Evolutionary conservation across 1,140 invertebrate genomes (phyloP), one percentile per base, ranked within the genome.

Genomic region (Dendrolimus kikuchii): DNA sequence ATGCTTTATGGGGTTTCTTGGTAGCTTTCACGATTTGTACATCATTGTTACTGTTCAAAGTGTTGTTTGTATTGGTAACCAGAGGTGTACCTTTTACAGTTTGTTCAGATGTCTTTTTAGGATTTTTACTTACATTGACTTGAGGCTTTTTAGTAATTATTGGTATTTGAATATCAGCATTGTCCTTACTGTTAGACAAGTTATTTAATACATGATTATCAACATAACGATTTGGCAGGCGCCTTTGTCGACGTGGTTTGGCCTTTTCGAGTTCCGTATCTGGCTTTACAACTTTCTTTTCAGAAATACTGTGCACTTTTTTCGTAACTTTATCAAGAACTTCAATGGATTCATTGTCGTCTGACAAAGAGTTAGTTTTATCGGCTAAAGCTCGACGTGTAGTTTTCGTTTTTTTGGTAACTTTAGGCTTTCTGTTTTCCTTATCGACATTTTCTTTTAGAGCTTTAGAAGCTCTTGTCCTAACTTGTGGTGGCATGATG

Each of bases 301-400:
- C 7, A 40, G 42, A 6, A 39, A 9, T 36, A n/a, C 3, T n/a
- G 36, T 38, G 23, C 7, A 10, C 36, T 56, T 62, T 66, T 50
- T 36, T 53, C 7, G 53, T n/a, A 10, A 50, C 38, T 46, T 62
- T 66, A 49, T 56, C 47, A 8, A 42, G 36, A 36, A 49, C 42
- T 40, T 68, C 58, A 44, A 58, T 42, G n/a, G 68, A 70, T 37
- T 59, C 58, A 56, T 83, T 80, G 45, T 84, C 78, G 51, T 83
- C 81, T 8, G 81, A 83, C 8, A 72, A 68, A 0, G 81, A 85
- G 49, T 85, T 85, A 4, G 78, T 85, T 77, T 83, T 85, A 49
- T 85, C 81, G 7, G 70, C 65, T 59, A 85, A 67, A 49, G 68
- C 68, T 64, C 75, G 77, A 53, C 81, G 60, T 9, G 51, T 44